Evolutionary conservation across 2,888 invertebrate species (phyloP), one percentile per base, ranked within the genome.

Genomic region (Nephrotoma guestfalica): DNA sequence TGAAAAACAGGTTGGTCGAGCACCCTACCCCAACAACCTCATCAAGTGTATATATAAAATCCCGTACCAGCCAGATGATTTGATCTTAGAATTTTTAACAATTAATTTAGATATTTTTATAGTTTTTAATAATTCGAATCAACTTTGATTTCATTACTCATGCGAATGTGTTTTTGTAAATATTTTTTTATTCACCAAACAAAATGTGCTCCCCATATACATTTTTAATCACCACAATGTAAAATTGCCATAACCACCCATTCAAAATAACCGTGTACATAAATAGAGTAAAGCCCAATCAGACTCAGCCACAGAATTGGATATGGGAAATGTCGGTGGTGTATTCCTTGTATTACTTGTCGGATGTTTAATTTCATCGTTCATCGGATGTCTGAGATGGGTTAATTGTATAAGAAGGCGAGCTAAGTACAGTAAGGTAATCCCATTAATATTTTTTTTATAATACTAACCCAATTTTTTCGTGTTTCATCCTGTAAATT

Each of bases 291-390:
- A 88, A 86, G 89, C 18, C 18, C 43, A 86, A 86, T 85, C 90
- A 89, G 91, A 90, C 90, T 92, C 92, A 89, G 92, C 92, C 71
- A 91, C 90, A 30, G 91, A 91, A 86, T 91, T 95, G 87, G 94
- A 93, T 51, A 91, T 96, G 89, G 93, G 93, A 88, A 95, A 95
- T 90, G 93, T 94, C 41, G 94, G 94, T 86, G 94, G 94, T 88
- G 94, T 94, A 83, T 94, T 94, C 89, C 92, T 94, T 83, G 94
- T 94, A 84, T 91, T 94, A 86, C 91, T 93, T 51, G 91, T 91
- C 88, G 94, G 94, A 15, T 90, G 90, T 89, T 88, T 89, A 88
- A 89, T 91, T 85, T 91, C 90, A 88, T 89, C 90, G 87, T 84
- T 90, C 88, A 90, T 90, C 87, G 91, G 91, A 47, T 88, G 91